These are phyloP conservation scores for Aleadryas rufinucha DNA, from an alignment of 2,113 vertebrate species.

Conservation along the genomic window DNA sequence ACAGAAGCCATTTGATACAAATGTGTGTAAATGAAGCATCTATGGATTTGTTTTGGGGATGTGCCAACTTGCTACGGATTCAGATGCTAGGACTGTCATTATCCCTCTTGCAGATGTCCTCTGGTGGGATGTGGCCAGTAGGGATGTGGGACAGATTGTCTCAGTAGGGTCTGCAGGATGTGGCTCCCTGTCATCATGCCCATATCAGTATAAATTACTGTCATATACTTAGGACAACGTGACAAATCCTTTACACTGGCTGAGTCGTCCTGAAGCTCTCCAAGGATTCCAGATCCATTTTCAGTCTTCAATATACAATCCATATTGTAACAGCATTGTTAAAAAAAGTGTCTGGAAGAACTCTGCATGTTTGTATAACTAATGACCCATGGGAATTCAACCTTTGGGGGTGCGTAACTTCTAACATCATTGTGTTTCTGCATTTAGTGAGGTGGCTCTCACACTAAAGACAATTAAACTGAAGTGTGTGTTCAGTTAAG, in stretches of 20 bases:
- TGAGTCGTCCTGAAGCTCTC: conserved; percentile 22
- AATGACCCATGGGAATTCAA: background rate
- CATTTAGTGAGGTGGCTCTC: background rate
- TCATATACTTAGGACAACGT: background rate
- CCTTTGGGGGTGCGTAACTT: background rate
- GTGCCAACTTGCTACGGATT: background rate
- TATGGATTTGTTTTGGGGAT: background rate
- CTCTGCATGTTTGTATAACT: background rate
- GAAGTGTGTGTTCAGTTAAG: background rate
- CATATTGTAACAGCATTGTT: background rate
- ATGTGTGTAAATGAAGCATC: background rate
- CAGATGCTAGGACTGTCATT: background rate
- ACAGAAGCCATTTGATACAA: background rate
- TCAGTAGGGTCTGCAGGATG: background rate
- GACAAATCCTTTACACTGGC: conserved; percentile 2
- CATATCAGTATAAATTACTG: conserved; percentile 18
- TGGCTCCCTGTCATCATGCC: background rate
- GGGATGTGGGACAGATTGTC: background rate
- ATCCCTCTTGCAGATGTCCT: background rate
- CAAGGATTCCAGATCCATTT: conserved; percentile 3
- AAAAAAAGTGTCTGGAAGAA: background rate
- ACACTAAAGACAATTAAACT: background rate
- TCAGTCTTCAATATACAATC: background rate
- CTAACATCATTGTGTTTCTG: background rate
- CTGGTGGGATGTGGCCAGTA: background rate